Percentiles rank a stretch among this genome's conserved stretches.
These are phyloP conservation scores for Rafetus swinhoei DNA, from an alignment of 2,113 vertebrate species.

Conservation along the genomic window DNA sequence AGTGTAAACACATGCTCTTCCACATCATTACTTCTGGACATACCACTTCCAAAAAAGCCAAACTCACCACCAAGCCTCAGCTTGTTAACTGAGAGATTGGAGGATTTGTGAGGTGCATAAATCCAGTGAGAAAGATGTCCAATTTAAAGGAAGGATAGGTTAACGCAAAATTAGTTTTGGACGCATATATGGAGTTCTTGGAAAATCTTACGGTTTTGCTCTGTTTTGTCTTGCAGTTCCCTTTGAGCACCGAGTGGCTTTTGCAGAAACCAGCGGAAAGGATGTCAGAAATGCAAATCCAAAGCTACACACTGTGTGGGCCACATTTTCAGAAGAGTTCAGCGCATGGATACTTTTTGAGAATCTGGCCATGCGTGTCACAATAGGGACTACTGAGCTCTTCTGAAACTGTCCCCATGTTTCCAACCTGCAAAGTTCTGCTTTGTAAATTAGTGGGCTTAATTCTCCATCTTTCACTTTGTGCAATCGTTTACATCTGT, in stretches of 20 bases:
- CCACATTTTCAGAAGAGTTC: not conserved
- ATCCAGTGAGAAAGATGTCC: not conserved
- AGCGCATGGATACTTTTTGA: not conserved
- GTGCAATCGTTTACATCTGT: not conserved
- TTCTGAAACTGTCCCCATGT: not conserved
- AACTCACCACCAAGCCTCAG: not conserved
- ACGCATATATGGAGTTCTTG: not conserved
- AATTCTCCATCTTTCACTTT: not conserved
- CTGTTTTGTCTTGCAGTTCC: not conserved
- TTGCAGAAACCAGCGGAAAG: not conserved
- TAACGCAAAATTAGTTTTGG: not conserved
- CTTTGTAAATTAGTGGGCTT: not conserved
- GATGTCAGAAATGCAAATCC: not conserved
- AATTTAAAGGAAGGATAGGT: not conserved
- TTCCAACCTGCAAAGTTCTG: not conserved
- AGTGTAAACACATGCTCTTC: not conserved
- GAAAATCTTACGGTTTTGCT: not conserved
- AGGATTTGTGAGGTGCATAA: not conserved
- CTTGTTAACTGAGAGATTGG: not conserved
- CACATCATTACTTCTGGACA: not conserved
- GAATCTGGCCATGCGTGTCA: not conserved
- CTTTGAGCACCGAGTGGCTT: not conserved
- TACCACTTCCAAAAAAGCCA: not conserved
- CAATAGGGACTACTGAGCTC: not conserved
- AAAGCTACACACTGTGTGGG: not conserved